Conservation (phyloP, 2,797 vertebrate genomes). For the Coregonus ussuriensis region DNA sequence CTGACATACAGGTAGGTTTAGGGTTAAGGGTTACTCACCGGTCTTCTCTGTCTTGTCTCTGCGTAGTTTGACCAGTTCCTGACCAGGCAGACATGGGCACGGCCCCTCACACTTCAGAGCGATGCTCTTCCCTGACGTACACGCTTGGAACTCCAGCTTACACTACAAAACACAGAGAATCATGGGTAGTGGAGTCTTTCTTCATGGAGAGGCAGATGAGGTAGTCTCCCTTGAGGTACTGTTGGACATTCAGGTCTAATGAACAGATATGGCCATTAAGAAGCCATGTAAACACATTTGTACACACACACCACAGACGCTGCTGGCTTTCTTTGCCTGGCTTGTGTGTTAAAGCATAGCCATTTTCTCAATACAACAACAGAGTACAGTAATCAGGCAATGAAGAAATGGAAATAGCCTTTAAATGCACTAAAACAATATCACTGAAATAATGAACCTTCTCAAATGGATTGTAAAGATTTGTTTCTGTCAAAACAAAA, state of each 20-base stretch:
- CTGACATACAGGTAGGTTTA: not conserved
- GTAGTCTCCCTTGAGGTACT: conserved; percentile 40
- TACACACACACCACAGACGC: not conserved
- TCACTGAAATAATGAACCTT: not conserved
- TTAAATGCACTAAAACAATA: not conserved
- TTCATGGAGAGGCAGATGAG: conserved; percentile 22
- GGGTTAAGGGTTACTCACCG: conserved; percentile 74
- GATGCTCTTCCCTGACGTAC: conserved; percentile 85
- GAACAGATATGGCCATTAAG: conserved; percentile 51
- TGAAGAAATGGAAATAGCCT: not conserved
- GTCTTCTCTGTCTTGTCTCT: conserved; percentile 71
- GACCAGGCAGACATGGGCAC: conserved; percentile 88
- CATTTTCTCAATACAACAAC: not conserved
- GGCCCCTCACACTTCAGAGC: conserved; percentile 86
- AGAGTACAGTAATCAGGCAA: not conserved
- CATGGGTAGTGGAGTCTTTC: conserved; percentile 23
- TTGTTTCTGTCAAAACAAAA: not conserved
- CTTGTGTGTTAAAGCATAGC: not conserved
- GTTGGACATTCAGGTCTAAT: conserved; percentile 46
- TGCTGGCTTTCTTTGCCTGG: not conserved
- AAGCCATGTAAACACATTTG: conserved; percentile 39
- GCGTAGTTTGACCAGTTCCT: conserved; percentile 75
- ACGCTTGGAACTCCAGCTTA: conserved; percentile 92
- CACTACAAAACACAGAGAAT: conserved; percentile 76
- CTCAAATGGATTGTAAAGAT: not conserved